These are phyloP conservation scores for Oscheius sp. DNA, from an alignment of 2,888 invertebrate genomes.

Conservation along the genomic window DNA sequence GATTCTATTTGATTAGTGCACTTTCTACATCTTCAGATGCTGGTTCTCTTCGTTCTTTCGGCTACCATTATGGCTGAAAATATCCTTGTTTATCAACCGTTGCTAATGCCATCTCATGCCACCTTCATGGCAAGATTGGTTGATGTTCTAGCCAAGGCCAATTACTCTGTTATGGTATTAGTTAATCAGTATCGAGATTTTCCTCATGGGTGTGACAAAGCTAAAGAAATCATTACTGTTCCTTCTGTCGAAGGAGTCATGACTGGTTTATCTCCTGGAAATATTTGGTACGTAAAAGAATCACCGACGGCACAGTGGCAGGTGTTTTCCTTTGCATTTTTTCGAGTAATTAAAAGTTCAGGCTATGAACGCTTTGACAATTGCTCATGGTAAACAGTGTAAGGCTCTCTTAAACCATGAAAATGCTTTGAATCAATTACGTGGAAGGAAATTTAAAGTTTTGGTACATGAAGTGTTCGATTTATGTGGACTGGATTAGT, in stretches of 20 bases:
- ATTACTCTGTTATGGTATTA: slow-evolving; percentile 44
- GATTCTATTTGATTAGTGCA: too few relatives aligned
- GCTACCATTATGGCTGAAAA: neutral
- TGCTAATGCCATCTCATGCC: slow-evolving; percentile 51
- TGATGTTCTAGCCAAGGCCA: slow-evolving; percentile 43
- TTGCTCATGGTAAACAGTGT: slow-evolving; percentile 10
- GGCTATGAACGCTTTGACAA: slow-evolving; percentile 18
- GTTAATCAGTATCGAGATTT: slow-evolving; percentile 11
- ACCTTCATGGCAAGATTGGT: slow-evolving; percentile 48
- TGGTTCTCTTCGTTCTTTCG: neutral
- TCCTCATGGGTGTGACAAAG: slow-evolving; percentile 13
- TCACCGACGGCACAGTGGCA: slow-evolving; percentile 14
- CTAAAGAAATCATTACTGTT: slow-evolving; percentile 15
- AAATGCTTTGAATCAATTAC: slow-evolving; percentile 32
- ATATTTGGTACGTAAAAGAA: neutral
- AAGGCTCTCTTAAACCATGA: slow-evolving; percentile 32
- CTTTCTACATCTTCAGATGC: too few relatives aligned
- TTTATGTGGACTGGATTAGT: slow-evolving; percentile 41
- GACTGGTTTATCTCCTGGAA: neutral
- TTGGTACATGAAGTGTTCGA: slow-evolving; percentile 50
- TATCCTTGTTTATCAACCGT: slow-evolving; percentile 50
- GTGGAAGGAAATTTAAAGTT: slow-evolving; percentile 36
- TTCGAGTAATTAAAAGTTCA: neutral
- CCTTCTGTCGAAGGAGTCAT: neutral
- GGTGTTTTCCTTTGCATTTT: neutral